phyloP scores from a whole-genome alignment of 1,140 invertebrate genomes.

The Ladona fulva region DNA sequence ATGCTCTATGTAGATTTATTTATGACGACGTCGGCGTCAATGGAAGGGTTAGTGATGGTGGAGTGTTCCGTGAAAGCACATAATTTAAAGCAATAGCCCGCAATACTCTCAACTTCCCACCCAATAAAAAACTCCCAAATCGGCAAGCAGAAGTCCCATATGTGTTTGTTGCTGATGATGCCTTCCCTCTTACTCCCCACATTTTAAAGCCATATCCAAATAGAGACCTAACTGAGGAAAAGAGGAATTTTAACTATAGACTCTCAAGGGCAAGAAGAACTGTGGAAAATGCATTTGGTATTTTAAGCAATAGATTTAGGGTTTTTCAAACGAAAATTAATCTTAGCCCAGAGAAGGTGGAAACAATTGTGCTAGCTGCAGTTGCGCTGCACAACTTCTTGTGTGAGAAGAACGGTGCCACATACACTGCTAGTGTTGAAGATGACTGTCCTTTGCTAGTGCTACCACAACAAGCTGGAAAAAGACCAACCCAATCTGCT shows the following conservation, averaged over 20 bases:
- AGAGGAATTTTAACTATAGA: constrained; percentile 27
- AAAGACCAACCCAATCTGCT: too few relatives aligned
- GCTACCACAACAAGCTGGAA: too few relatives aligned
- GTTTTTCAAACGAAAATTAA: constrained; percentile 11
- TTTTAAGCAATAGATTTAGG: constrained; percentile 21
- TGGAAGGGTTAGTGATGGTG: neutral
- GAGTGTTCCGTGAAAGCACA: neutral
- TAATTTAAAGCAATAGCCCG: neutral
- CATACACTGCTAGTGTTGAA: too few relatives aligned
- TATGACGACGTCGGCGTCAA: neutral
- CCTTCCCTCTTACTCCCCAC: constrained; percentile 24
- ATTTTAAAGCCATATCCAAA: constrained; percentile 25
- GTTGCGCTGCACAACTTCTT: neutral
- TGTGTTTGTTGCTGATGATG: constrained; percentile 24
- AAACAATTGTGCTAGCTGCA: neutral
- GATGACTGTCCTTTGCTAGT: too few relatives aligned
- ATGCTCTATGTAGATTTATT: neutral
- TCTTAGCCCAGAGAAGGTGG: neutral
- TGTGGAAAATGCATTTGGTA: constrained; percentile 29
- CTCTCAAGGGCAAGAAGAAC: constrained; percentile 25
- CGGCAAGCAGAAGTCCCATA: constrained; percentile 14
- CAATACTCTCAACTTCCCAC: neutral
- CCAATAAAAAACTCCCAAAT: neutral
- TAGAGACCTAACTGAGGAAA: constrained; percentile 19
- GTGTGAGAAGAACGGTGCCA: neutral